These are phyloP conservation scores for Argyresthia goedartella DNA, from an alignment of 2,888 invertebrate species.

Conservation along the genomic window DNA sequence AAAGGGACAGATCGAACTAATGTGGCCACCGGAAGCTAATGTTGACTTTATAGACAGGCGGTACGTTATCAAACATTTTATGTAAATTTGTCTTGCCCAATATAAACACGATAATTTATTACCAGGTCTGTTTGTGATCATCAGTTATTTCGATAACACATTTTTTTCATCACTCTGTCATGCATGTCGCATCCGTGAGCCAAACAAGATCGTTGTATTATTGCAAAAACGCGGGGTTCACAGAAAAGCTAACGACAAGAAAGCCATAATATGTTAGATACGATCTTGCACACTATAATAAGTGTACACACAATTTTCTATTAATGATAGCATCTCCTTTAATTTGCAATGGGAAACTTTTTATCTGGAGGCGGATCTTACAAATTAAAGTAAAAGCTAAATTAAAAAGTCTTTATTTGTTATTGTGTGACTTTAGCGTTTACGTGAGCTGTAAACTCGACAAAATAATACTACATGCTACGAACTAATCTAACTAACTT, in stretches of 20 bases:
- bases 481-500: no score
- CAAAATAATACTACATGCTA: no score
- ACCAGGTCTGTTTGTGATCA: neutral
- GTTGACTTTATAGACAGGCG: slow-evolving; percentile 15
- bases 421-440: no score
- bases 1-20: slow-evolving; percentile 2
- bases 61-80: slow-evolving; percentile 12
- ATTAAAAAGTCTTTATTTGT: no score
- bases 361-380: neutral
- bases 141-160: neutral
- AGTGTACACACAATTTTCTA: neutral
- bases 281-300: neutral
- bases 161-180: neutral
- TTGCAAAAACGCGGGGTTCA: neutral
- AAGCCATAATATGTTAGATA: neutral
- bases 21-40: slow-evolving; percentile 15
- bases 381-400: slow-evolving; percentile 2
- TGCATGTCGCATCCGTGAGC: no score
- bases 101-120: slow-evolving; percentile 11
- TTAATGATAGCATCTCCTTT: neutral
- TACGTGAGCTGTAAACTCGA: no score
- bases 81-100: slow-evolving; percentile 11
- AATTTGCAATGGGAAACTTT: slow-evolving; percentile 2
- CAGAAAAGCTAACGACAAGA: neutral
- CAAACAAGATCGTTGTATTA: neutral